These are phyloP conservation scores for Tamandua tetradactyla DNA, from an alignment of 2,797 vertebrate genomes.

Conservation along the genomic window DNA sequence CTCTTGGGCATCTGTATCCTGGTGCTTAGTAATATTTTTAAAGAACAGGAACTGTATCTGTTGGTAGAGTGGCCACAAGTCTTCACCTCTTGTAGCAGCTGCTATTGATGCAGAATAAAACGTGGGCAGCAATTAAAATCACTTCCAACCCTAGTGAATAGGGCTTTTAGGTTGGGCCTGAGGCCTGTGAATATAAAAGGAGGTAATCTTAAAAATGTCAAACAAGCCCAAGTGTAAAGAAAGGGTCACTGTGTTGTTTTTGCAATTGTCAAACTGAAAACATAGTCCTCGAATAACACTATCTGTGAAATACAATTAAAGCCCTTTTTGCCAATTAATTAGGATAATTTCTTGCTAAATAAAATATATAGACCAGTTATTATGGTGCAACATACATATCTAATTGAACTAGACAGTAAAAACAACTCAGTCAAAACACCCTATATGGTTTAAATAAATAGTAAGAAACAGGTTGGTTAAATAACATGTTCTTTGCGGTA, in stretches of 20 bases:
- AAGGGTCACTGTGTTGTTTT: conserved; percentile 62
- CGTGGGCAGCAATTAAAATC: conserved; percentile 80
- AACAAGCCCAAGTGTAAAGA: conserved; percentile 51
- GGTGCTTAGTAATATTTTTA: conserved; percentile 78
- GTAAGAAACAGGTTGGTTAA: background rate
- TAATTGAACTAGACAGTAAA: background rate
- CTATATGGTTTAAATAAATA: background rate
- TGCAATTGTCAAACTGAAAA: conserved; percentile 63
- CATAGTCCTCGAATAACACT: conserved; percentile 58
- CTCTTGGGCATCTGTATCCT: conserved; percentile 78
- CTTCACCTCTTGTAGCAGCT: conserved; percentile 75
- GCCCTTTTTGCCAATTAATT: background rate
- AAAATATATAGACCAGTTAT: conserved; percentile 9
- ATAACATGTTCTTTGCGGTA: background rate
- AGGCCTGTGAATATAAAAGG: conserved; percentile 77
- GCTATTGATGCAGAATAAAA: conserved; percentile 79
- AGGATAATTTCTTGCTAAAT: conserved; percentile 24
- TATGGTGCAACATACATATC: background rate
- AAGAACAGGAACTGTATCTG: conserved; percentile 78
- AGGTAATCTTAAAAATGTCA: conserved; percentile 74
- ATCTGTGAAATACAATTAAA: conserved; percentile 62
- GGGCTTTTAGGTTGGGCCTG: conserved; percentile 61
- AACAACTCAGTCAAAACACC: conserved; percentile 3
- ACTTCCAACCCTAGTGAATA: conserved; percentile 14
- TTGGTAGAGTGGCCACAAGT: conserved; percentile 74